A percentile compares a stretch with the other conserved stretches of the same genome.
Evolutionary conservation across 2,797 vertebrate genomes (phyloP).

Genomic region (Micromesistius poutassou): DNA sequence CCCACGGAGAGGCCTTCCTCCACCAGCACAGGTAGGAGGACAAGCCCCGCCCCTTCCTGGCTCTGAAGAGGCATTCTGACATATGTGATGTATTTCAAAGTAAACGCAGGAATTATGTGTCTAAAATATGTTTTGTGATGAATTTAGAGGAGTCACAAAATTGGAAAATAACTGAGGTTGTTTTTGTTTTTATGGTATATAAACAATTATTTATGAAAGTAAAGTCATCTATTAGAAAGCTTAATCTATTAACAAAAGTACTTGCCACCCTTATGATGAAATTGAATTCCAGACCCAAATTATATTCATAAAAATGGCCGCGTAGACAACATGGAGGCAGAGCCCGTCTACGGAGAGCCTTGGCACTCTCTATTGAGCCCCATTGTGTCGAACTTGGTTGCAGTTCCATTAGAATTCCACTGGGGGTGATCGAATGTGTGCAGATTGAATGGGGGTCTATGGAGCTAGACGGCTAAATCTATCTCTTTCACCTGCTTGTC

Average conservation of each 20-base stretch:
- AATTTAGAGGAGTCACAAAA: background rate
- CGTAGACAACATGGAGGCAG: background rate
- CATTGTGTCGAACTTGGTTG: too few relatives aligned
- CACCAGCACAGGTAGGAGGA: constrained; percentile 67
- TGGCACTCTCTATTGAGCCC: too few relatives aligned
- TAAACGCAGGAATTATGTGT: background rate
- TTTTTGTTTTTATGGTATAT: background rate
- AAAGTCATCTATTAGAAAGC: too few relatives aligned
- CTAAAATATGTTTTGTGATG: too few relatives aligned
- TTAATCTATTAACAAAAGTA: background rate
- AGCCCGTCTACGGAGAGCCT: too few relatives aligned
- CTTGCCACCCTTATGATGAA: background rate
- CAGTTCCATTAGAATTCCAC: too few relatives aligned
- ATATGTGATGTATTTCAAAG: background rate
- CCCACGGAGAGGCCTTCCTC: constrained; percentile 74
- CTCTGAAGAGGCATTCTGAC: background rate
- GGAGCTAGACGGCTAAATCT: too few relatives aligned
- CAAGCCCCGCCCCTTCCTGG: background rate
- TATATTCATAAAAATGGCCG: background rate
- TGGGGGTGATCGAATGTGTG: too few relatives aligned
- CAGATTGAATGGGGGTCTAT: too few relatives aligned
- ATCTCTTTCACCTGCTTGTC: too few relatives aligned
- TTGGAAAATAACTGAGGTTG: background rate
- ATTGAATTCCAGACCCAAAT: background rate
- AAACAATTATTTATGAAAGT: background rate